Conservation (phyloP, 30 jellyfish, hydroid and myxozoan genomes). For the Clytia hemisphaerica region DNA sequence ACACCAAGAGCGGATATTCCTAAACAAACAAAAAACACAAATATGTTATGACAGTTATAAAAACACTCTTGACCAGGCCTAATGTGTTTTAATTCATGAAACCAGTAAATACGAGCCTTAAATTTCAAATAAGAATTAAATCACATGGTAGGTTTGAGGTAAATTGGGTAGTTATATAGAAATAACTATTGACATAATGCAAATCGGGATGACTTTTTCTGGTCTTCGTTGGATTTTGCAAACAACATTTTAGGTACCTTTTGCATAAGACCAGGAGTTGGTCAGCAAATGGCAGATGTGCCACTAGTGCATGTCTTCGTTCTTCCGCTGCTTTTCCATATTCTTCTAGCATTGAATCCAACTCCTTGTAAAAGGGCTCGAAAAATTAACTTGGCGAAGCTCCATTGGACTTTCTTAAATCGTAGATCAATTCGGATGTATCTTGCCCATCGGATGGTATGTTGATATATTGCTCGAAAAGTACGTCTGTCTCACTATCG, state of each 20-base stretch:
- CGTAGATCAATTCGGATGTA: constrained; percentile 13
- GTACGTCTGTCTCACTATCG: constrained; percentile 3
- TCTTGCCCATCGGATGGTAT: constrained; percentile 1
- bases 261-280: too few relatives aligned
- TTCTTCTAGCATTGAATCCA: constrained; percentile 13
- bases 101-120: not conserved
- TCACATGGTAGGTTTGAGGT: too few relatives aligned
- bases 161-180: too few relatives aligned
- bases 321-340: constrained; percentile 29
- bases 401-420: not conserved
- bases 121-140: too few relatives aligned
- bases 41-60: too few relatives aligned
- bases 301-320: constrained; percentile 4
- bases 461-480: not conserved
- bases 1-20: constrained; percentile 38
- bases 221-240: constrained; percentile 15
- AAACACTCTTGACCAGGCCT: too few relatives aligned
- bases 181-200: constrained; percentile 21
- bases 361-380: constrained; percentile 1
- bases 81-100: not conserved
- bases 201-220: constrained; percentile 19
- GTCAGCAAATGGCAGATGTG: too few relatives aligned
- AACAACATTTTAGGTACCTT: too few relatives aligned
- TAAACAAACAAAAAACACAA: too few relatives aligned
- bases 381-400: constrained; percentile 8